A percentile compares a stretch with the other conserved stretches of the same genome.
Evolutionary conservation across 2,888 invertebrate species (phyloP).

Genomic region (Lamproptera curius): DNA sequence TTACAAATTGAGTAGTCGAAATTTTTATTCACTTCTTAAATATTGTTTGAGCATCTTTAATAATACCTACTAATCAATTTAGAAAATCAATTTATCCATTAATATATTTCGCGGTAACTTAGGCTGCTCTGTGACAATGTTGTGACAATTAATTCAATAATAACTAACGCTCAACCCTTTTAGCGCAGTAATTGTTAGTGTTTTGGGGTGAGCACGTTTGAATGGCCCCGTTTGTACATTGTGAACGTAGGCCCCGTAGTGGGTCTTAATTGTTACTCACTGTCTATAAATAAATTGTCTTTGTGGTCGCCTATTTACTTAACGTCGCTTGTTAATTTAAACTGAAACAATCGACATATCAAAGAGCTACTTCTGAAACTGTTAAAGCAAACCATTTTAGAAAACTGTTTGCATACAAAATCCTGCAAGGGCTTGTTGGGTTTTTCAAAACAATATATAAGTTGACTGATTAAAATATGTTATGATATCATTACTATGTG

Average conservation of each 20-base stretch:
- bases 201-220: conserved; percentile 5
- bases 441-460: too few relatives aligned
- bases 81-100: not conserved
- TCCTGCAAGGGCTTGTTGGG: too few relatives aligned
- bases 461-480: too few relatives aligned
- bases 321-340: conserved; percentile 1
- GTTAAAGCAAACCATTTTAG: too few relatives aligned
- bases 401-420: too few relatives aligned
- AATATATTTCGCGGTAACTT: not conserved
- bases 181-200: conserved; percentile 14
- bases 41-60: too few relatives aligned
- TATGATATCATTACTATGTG: too few relatives aligned
- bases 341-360: too few relatives aligned
- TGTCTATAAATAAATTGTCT: conserved; percentile 28
- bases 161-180: conserved; percentile 1
- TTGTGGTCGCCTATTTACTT: conserved; percentile 26
- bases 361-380: too few relatives aligned
- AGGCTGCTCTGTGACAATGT: not conserved
- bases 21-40: too few relatives aligned
- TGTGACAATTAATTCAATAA: not conserved
- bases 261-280: conserved; percentile 28
- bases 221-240: conserved; percentile 11
- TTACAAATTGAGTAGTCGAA: too few relatives aligned
- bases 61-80: too few relatives aligned
- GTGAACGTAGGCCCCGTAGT: conserved; percentile 6